Percentiles rank a stretch among this genome's conserved stretches.
Conservation (phyloP, 2,888 invertebrate genomes). For the Rhopalosiphum nymphaeae region DNA sequence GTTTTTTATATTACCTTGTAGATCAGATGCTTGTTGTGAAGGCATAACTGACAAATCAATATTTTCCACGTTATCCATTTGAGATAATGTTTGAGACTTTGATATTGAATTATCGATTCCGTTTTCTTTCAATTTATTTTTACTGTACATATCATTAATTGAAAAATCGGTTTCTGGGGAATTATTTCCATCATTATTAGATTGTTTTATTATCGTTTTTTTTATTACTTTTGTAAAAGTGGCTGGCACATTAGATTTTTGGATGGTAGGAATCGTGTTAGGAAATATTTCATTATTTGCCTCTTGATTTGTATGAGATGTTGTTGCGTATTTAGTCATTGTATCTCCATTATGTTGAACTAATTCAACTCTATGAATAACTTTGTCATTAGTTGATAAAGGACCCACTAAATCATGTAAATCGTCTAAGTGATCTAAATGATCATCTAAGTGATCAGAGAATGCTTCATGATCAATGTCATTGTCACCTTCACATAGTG, state of each 20-base stretch:
- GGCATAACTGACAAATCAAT: background rate
- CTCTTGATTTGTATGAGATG: background rate
- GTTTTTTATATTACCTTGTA: background rate
- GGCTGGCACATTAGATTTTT: background rate
- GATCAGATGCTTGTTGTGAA: background rate
- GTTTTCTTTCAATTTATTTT: background rate
- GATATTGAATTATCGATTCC: background rate
- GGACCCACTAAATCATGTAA: background rate
- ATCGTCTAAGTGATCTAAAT: background rate
- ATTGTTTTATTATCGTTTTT: slow-evolving; percentile 6
- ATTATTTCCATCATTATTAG: background rate
- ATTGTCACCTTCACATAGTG: background rate
- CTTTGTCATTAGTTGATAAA: background rate
- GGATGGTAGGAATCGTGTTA: background rate
- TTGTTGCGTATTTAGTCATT: slow-evolving; percentile 1
- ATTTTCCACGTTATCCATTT: background rate
- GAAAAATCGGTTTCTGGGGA: background rate
- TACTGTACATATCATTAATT: background rate
- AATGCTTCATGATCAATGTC: background rate
- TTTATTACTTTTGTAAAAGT: background rate
- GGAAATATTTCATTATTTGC: background rate
- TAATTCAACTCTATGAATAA: background rate
- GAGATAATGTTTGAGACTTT: background rate
- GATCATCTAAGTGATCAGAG: background rate
- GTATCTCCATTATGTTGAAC: slow-evolving; percentile 1